Conservation (phyloP, 2,888 invertebrate genomes). For the Cephus pygmeus region DNA sequence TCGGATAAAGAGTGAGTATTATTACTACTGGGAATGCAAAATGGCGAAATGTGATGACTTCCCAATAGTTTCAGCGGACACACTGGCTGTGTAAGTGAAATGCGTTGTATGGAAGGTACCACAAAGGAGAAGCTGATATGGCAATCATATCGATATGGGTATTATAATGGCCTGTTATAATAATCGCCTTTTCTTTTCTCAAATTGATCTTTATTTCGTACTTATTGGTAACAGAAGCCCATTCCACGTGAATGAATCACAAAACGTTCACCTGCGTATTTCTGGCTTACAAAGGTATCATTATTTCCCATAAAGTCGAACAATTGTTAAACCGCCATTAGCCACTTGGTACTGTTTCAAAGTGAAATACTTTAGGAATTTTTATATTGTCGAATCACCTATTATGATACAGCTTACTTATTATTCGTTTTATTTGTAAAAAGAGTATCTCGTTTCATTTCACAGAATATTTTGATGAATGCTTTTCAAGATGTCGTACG, state of each 20-base stretch:
- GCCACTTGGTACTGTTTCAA: neutral
- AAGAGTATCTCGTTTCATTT: neutral
- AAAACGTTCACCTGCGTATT: neutral
- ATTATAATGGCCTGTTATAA: constrained; percentile 23
- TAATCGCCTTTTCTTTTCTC: constrained; percentile 12
- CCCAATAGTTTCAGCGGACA: neutral
- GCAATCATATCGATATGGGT: neutral
- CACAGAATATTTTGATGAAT: neutral
- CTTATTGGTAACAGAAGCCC: neutral
- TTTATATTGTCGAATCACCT: neutral
- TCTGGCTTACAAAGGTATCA: neutral
- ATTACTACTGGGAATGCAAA: too few relatives aligned
- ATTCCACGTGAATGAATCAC: neutral
- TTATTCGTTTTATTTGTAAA: neutral
- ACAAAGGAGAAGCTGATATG: neutral
- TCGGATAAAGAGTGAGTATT: neutral
- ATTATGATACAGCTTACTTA: neutral
- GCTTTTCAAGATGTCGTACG: neutral
- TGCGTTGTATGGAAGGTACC: neutral
- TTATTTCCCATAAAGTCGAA: neutral
- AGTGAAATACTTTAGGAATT: neutral
- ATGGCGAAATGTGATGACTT: neutral
- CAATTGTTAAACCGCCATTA: neutral
- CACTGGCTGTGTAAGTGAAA: neutral
- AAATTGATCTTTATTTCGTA: constrained; percentile 10